These are phyloP conservation scores for Halcyon senegalensis DNA, from an alignment of 2,113 vertebrate genomes.

Conservation along the genomic window DNA sequence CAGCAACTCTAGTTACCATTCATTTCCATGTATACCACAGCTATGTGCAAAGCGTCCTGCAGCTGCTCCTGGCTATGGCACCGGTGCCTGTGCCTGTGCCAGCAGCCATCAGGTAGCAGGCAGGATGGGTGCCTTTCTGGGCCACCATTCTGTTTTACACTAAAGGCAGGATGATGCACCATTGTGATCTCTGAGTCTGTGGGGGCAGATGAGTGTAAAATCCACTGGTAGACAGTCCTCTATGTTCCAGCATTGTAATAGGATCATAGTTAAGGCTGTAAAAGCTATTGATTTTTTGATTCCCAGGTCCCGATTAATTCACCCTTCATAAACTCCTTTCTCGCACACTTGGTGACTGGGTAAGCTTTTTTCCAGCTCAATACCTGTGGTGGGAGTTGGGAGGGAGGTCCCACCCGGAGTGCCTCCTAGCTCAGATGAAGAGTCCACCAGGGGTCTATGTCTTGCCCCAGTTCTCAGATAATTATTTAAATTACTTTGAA, in stretches of 20 bases:
- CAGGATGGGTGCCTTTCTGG: neutral
- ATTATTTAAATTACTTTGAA: neutral
- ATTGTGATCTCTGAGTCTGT: neutral
- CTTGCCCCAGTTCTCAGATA: neutral
- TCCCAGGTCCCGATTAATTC: neutral
- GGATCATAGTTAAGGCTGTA: neutral
- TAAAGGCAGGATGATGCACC: neutral
- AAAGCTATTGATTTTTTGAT: neutral
- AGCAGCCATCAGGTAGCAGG: neutral
- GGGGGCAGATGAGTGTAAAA: neutral
- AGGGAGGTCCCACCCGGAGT: neutral
- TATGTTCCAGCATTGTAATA: neutral
- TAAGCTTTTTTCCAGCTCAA: neutral
- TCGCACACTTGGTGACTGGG: fast-evolving
- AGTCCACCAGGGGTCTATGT: neutral
- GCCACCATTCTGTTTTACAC: neutral
- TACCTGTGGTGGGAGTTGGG: neutral
- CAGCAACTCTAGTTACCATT: neutral
- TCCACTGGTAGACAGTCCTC: neutral
- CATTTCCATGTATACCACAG: slow-evolving; percentile 23
- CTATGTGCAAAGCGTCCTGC: neutral
- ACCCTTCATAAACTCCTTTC: neutral
- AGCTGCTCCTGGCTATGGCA: neutral
- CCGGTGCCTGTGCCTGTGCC: fast-evolving
- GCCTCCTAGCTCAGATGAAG: neutral